Evolutionary conservation across 2,113 vertebrate species (phyloP).

Genomic region (Perccottus glenii): DNA sequence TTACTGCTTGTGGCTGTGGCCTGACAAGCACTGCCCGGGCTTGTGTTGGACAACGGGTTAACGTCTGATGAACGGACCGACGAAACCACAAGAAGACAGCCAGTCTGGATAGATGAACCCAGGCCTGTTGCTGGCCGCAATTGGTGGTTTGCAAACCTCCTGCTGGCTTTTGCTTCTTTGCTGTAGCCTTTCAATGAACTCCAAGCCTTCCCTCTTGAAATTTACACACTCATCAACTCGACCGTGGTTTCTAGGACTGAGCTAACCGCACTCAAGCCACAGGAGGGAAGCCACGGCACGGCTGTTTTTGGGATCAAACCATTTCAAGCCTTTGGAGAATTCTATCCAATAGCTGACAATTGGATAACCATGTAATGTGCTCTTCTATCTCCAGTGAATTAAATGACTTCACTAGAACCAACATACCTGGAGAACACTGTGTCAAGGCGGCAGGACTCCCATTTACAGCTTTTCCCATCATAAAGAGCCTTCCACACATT

Average conservation of each 20-base stretch:
- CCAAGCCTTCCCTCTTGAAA: constrained; percentile 49
- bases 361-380: constrained; percentile 20
- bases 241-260: constrained; percentile 47
- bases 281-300: constrained; percentile 42
- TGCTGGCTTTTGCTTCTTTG: constrained; percentile 32
- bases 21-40: constrained; percentile 32
- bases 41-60: constrained; percentile 74
- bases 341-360: constrained; percentile 44
- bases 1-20: constrained; percentile 52
- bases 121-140: constrained; percentile 68
- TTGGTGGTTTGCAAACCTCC: constrained; percentile 45
- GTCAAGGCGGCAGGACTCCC: no score
- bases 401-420: not conserved
- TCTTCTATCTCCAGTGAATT: constrained; percentile 17
- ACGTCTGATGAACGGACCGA: constrained; percentile 58
- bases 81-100: constrained; percentile 74
- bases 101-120: constrained; percentile 63
- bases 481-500: not conserved
- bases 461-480: not conserved
- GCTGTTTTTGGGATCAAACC: constrained; percentile 57
- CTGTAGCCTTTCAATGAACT: constrained; percentile 61
- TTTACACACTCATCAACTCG: constrained; percentile 59
- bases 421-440: not conserved
- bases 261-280: constrained; percentile 45
- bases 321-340: constrained; percentile 44